phyloP scores from a whole-genome alignment of 2,113 vertebrate genomes.

The Tychaedon coryphoeus region DNA sequence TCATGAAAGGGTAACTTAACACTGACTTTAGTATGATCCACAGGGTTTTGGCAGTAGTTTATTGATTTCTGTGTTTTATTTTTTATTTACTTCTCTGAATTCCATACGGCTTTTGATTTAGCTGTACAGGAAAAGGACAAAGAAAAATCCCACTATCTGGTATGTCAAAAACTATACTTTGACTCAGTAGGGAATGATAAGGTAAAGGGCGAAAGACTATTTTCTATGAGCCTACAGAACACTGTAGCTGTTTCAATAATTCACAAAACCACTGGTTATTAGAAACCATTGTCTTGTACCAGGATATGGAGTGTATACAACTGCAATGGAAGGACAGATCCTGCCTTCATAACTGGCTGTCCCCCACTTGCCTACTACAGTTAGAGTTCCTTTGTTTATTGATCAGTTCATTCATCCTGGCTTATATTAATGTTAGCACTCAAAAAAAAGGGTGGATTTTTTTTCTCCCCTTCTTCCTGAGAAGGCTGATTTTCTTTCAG shows the following conservation, averaged over 20 bases:
- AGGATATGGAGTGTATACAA: background rate
- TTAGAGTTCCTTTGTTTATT: background rate
- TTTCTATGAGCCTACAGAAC: background rate
- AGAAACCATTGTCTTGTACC: background rate
- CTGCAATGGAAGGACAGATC: background rate
- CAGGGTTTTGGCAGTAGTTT: constrained; percentile 42
- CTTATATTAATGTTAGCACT: background rate
- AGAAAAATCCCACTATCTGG: constrained; percentile 26
- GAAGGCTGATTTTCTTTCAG: constrained; percentile 64
- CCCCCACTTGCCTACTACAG: background rate
- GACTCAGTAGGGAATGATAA: constrained; percentile 20
- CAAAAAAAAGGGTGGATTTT: background rate
- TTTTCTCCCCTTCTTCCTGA: background rate
- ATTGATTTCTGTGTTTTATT: constrained; percentile 59
- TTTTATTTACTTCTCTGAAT: constrained; percentile 61
- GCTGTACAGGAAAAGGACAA: constrained; percentile 42
- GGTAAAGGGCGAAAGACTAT: background rate
- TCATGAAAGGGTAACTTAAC: constrained; percentile 48
- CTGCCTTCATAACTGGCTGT: background rate
- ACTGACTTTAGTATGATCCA: background rate
- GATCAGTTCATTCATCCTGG: background rate
- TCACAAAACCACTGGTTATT: background rate
- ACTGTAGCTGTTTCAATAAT: constrained; percentile 33
- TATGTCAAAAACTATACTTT: constrained; percentile 29
- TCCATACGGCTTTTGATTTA: constrained; percentile 45